Evolutionary conservation across 2,797 vertebrate genomes (phyloP).

Genomic region (Myotis vivesi): DNA sequence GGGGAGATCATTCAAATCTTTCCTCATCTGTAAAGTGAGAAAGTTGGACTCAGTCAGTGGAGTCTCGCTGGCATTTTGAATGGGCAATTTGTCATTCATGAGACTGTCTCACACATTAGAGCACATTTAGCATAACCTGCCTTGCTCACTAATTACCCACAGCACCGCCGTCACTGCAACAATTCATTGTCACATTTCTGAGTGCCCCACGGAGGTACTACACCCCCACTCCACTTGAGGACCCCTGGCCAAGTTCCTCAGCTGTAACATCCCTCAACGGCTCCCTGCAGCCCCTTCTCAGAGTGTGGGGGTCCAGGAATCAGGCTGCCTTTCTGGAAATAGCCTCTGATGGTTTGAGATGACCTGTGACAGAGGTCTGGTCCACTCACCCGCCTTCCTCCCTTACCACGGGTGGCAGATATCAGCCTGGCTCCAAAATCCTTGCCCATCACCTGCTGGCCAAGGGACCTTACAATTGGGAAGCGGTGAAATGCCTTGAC

Average conservation of each 20-base stretch:
- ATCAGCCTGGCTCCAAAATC: neutral
- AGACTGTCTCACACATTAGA: neutral
- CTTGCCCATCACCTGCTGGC: neutral
- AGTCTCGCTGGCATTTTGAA: neutral
- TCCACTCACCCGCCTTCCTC: neutral
- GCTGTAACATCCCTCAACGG: neutral
- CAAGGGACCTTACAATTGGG: neutral
- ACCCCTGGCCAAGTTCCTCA: neutral
- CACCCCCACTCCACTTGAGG: rapidly evolving
- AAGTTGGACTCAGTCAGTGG: neutral
- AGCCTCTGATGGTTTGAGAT: neutral
- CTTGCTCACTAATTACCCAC: neutral
- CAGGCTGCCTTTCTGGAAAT: neutral
- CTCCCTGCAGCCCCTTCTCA: neutral
- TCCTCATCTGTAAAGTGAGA: slow-evolving; percentile 29
- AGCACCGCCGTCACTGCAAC: neutral
- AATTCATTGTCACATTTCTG: neutral
- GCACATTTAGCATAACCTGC: neutral
- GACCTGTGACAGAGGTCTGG: neutral
- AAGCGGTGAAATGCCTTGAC: neutral
- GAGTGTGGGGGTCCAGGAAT: neutral
- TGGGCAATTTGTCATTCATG: neutral
- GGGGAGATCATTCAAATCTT: neutral
- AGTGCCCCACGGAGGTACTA: neutral
- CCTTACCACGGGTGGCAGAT: neutral